Conservation (phyloP, 2,113 vertebrate species). For the Austrofundulus limnaeus region DNA sequence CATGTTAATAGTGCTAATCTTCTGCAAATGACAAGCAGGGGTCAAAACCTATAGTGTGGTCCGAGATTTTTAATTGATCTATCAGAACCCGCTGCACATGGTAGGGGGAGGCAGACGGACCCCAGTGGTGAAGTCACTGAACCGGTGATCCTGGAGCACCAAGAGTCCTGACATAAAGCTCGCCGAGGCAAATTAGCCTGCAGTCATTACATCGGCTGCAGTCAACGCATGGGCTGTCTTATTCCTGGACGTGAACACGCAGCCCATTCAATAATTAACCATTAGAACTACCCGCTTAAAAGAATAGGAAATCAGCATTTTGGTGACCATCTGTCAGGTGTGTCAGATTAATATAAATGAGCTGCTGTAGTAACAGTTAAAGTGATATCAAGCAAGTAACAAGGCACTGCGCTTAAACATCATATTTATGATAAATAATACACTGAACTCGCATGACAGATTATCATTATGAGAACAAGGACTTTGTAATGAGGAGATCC, state of each 20-base stretch:
- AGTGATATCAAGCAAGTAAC: not conserved
- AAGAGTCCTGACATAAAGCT: constrained; percentile 45
- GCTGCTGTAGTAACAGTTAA: constrained; percentile 1
- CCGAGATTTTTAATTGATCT: constrained; percentile 58
- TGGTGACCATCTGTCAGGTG: constrained; percentile 14
- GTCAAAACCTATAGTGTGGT: constrained; percentile 41
- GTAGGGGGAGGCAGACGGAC: constrained; percentile 16
- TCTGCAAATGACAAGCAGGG: constrained; percentile 8
- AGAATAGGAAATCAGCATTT: constrained; percentile 40
- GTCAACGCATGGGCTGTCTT: constrained; percentile 33
- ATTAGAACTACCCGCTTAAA: constrained; percentile 22
- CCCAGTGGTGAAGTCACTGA: constrained; percentile 22
- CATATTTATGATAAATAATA: constrained; percentile 4
- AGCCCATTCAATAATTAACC: constrained; percentile 45
- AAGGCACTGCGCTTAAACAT: constrained; percentile 9
- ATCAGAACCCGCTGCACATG: constrained; percentile 60
- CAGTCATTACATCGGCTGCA: constrained; percentile 36
- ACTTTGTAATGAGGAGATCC: constrained; percentile 7
- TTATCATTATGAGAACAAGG: constrained; percentile 10
- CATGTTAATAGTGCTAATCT: constrained; percentile 38
- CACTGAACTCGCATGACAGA: constrained; percentile 10
- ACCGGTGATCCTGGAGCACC: constrained; percentile 39
- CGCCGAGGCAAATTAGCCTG: constrained; percentile 40
- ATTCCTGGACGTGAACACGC: constrained; percentile 41
- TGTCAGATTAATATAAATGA: constrained; percentile 11